These are phyloP conservation scores for Halichondria panicea DNA, from an alignment of 37 sponge, comb jelly and placozoan species.

Conservation along the genomic window DNA sequence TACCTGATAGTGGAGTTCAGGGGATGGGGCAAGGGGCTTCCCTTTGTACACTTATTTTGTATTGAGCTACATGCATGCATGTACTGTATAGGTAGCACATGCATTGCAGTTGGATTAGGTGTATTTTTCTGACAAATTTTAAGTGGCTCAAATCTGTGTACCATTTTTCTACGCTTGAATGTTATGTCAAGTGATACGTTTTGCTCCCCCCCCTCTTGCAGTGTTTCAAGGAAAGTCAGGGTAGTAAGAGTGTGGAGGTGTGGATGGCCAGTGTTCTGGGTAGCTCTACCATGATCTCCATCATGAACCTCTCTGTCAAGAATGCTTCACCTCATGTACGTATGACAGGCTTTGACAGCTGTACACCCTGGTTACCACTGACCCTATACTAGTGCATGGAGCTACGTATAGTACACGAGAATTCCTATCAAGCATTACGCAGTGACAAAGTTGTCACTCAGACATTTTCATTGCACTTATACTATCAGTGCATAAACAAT, in stretches of 20 bases:
- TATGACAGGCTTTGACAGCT: no score
- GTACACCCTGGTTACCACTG: no score
- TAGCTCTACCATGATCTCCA: slow-evolving; percentile 47
- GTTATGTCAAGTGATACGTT: background rate
- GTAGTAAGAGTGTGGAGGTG: slow-evolving; percentile 27
- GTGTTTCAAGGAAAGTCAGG: background rate
- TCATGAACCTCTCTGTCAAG: slow-evolving; percentile 46
- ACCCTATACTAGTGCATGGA: no score
- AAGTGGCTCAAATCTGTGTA: no score
- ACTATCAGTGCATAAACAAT: background rate
- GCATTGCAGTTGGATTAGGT: background rate
- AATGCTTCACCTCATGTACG: slow-evolving; percentile 35
- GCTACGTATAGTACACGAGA: no score
- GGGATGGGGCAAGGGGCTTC: no score
- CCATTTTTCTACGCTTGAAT: no score
- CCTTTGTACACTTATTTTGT: background rate
- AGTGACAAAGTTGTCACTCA: background rate
- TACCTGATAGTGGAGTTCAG: background rate
- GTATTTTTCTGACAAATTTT: no score
- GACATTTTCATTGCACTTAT: background rate
- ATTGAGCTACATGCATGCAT: background rate
- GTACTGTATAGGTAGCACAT: background rate
- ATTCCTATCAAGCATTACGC: no score
- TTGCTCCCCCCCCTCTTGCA: background rate
- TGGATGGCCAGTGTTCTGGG: slow-evolving; percentile 52